These are phyloP conservation scores for Aspiorhynchus laticeps DNA, from an alignment of 2,113 vertebrate species.

Conservation along the genomic window DNA sequence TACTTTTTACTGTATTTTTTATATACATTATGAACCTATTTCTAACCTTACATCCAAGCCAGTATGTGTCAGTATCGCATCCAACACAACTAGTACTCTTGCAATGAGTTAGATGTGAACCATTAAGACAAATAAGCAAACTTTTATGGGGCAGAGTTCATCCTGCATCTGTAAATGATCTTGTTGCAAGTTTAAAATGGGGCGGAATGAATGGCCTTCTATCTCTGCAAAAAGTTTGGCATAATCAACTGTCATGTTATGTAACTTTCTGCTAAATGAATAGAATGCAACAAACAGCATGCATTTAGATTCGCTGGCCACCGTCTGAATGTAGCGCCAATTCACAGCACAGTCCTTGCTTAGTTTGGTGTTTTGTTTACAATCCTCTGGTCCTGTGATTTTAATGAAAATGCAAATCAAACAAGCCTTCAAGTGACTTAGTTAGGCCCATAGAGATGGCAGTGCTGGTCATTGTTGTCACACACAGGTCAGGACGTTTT, in stretches of 20 bases:
- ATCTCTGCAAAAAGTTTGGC: neutral
- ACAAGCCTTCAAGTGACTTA: neutral
- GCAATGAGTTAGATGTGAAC: neutral
- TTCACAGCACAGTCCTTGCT: neutral
- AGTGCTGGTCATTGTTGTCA: neutral
- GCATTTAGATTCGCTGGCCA: neutral
- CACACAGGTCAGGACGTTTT: constrained; percentile 62
- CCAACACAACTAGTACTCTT: neutral
- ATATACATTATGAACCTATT: neutral
- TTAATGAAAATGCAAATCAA: constrained; percentile 19
- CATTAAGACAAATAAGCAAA: neutral
- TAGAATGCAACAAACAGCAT: constrained; percentile 18
- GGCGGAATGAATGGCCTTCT: neutral
- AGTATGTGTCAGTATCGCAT: neutral
- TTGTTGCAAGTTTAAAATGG: neutral
- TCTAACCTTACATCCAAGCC: neutral
- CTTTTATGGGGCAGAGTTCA: constrained; percentile 5
- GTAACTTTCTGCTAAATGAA: constrained; percentile 14
- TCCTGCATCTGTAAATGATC: constrained; percentile 23
- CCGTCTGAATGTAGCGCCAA: neutral
- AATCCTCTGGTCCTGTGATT: neutral
- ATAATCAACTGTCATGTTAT: neutral
- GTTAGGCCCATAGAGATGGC: neutral
- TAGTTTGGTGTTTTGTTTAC: constrained; percentile 17
- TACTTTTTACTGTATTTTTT: neutral